Percentiles rank a stretch among this genome's conserved stretches.
Evolutionary conservation across 1,140 invertebrate genomes (phyloP).

Genomic region (Cotesia typhae): DNA sequence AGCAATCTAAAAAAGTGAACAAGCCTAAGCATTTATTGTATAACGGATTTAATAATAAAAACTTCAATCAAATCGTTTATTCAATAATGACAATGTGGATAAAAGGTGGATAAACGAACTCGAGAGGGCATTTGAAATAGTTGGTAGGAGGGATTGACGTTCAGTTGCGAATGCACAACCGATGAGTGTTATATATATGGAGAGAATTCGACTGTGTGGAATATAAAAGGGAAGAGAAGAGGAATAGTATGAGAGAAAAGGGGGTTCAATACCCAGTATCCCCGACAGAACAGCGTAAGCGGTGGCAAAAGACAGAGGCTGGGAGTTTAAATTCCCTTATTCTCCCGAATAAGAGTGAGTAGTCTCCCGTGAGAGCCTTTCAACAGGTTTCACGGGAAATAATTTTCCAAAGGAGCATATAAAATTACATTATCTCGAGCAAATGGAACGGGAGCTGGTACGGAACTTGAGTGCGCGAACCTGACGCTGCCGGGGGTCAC

Average conservation of each 20-base stretch:
- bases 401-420: conserved; percentile 39
- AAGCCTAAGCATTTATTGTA: no score
- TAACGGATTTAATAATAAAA: neutral
- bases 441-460: conserved; percentile 32
- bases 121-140: conserved; percentile 11
- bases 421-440: conserved; percentile 38
- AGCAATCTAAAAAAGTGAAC: no score
- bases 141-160: conserved; percentile 3
- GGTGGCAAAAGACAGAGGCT: no score
- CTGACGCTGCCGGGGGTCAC: neutral
- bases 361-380: conserved; percentile 34
- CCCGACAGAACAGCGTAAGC: no score
- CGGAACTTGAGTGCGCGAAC: neutral
- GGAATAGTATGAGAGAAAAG: no score
- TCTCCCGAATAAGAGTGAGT: neutral
- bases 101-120: conserved; percentile 12
- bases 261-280: no score
- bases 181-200: no score
- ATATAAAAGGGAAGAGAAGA: neutral
- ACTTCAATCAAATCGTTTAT: conserved; percentile 4
- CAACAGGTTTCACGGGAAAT: conserved; percentile 37
- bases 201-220: neutral
- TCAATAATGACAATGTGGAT: conserved; percentile 1
- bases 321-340: conserved; percentile 16
- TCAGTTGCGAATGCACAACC: conserved; percentile 7